Base-by-base conservation (phyloP, 2,888 invertebrate species). In the Drosophila seclusa region DNA sequence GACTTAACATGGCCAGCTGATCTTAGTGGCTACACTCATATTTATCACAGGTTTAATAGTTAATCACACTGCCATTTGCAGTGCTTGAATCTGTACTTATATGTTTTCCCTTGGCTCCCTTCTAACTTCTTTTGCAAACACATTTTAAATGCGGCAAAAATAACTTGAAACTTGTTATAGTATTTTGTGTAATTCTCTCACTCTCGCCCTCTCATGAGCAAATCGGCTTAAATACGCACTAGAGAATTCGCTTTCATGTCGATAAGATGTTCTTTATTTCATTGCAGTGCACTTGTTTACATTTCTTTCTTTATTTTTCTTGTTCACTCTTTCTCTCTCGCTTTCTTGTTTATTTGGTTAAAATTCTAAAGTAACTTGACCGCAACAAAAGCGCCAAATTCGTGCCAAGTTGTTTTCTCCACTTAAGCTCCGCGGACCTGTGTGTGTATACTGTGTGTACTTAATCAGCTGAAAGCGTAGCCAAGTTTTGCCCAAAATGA, bases 381-480 rank as follows among this genome's bases (percentile, higher is more conserved):
- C 85, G 83, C 85, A 85, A 82, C 78, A 87, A 80, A 82, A 78
- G 80, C 82, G 80, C 55, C 67, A 78, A 85, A 85, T 76, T 78
- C 78, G 85, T 80, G 83, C 85, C 75, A 78, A 75, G 73, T 67
- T 78, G 70, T 78, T 78, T 80, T 72, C 70, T 60, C 72, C 67
- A 70, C 68, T 73, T 64, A 67, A 27, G 32, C 36, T 38, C n/a
- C 29, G 6, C n/a, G 6, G 16, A 13, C 7, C 4, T 13, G 21
- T 42, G 42, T 36, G 13, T 42, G 11, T 18, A 16, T 31, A 36
- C 38, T 71, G 73, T 77, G 82, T 84, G 85, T 85, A 77, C 87
- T 85, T 80, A 82, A 87, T 85, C 85, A 87, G 80, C 70, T 78
- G 85, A 85, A 87, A 85, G 85, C 85, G 87, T 85, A 63, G 80